phyloP scores from a whole-genome alignment of 2,113 vertebrate genomes.

The Stigmatopora argus region DNA sequence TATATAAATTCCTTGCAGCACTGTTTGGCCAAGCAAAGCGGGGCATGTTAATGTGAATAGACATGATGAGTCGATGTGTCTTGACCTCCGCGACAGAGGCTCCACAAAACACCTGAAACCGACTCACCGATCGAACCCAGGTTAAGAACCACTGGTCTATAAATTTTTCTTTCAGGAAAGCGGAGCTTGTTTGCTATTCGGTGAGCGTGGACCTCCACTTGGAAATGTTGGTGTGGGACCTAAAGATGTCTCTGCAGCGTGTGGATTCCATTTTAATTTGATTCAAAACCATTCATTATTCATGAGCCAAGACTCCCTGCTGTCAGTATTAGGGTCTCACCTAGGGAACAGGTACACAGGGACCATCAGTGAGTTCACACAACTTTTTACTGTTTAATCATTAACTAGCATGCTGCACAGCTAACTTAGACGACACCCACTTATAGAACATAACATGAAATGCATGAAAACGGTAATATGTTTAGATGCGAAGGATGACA shows the following conservation, averaged over 20 bases:
- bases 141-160: too few relatives aligned
- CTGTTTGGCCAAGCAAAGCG: too few relatives aligned
- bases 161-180: neutral
- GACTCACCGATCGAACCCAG: too few relatives aligned
- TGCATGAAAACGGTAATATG: neutral
- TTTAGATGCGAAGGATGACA: too few relatives aligned
- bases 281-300: constrained; percentile 5
- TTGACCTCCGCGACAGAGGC: too few relatives aligned
- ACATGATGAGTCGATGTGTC: too few relatives aligned
- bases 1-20: too few relatives aligned
- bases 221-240: neutral
- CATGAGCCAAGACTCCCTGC: neutral
- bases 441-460: neutral
- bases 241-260: neutral
- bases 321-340: constrained; percentile 13
- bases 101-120: too few relatives aligned
- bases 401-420: constrained; percentile 20
- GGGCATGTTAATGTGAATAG: too few relatives aligned
- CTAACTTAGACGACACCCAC: neutral
- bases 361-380: constrained; percentile 15
- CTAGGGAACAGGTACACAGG: constrained; percentile 20
- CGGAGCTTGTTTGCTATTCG: neutral
- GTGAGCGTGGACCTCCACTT: neutral
- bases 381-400: constrained; percentile 12
- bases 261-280: neutral